Base-by-base conservation (phyloP, 2,797 vertebrate genomes). In the Tokudaia muenninki region DNA sequence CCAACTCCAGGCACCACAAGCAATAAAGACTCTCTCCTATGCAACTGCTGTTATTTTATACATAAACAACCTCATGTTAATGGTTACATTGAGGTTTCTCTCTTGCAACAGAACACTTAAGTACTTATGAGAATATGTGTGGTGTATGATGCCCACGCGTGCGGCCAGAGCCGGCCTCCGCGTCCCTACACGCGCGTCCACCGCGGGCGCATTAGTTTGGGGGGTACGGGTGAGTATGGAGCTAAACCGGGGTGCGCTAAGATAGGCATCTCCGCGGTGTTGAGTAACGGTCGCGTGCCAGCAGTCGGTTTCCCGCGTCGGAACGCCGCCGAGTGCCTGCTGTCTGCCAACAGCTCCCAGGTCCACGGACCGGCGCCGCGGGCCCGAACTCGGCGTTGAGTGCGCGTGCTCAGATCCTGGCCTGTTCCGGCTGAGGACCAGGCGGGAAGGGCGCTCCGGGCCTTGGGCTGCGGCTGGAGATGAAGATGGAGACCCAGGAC, bases 391-490 rank as follows among this genome's bases (percentile, higher is more conserved):
- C 41, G 16, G 57, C 21, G 19, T 29, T n/a, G 24, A 59, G 41
- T 34, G 59, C 77, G 17, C 90, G 13, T 37, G 50, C 50, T 50
- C 87, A n/a, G 65, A 67, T n/a, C 65, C 6, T 34, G 65, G 65
- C 65, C 65, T 67, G 31, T 67, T 67, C 31, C 13, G 13, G 31
- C 65, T 67, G 65, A 67, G 65, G 65, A 34, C 31, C 13, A 67
- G 93, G 37, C 70, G 82, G 52, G 4, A 87, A 26, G 47, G 31
- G 4, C 3, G 3, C 72, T 47, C 79, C 0, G 26, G 77, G 80
- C 96, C 90, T 84, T 7, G 0, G 94, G 93, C 57, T 26, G 47
- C 80, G 90, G 26, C 57, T 41, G 61, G 65, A 37, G 80, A n/a
- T 34, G 0, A 50, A 88, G 83, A 92, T 61, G 41, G 90, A 88